phyloP scores from a whole-genome alignment of 2,113 vertebrate genomes.

The Triplophysa siluroides region DNA sequence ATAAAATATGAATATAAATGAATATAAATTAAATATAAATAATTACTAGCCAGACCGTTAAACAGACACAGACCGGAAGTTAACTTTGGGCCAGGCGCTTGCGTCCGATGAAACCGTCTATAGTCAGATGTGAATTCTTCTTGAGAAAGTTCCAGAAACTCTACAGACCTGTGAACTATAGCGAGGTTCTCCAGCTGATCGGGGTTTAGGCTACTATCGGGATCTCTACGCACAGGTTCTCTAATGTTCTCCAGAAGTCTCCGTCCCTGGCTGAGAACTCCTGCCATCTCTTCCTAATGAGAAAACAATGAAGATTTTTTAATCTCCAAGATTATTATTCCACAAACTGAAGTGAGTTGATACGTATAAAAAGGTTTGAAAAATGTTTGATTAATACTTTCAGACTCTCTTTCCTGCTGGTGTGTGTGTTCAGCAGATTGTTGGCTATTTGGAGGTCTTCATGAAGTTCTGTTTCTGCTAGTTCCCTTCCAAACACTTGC shows the following conservation, averaged over 20 bases:
- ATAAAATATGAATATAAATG: too few species aligned
- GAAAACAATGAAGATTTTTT: constrained; percentile 3
- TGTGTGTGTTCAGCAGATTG: constrained; percentile 42
- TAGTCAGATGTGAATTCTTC: too few species aligned
- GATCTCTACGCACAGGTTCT: constrained; percentile 79
- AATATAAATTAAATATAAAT: too few species aligned
- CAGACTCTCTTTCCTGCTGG: constrained; percentile 37
- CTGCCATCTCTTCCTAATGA: constrained; percentile 81
- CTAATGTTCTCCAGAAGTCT: constrained; percentile 82
- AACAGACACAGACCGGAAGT: too few species aligned
- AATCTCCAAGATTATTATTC: too few species aligned
- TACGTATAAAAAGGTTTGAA: background rate
- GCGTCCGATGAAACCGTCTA: too few species aligned
- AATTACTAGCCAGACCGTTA: too few species aligned
- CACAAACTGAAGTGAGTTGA: background rate
- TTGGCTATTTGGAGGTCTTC: constrained; percentile 29
- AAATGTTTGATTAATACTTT: constrained; percentile 39
- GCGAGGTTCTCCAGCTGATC: constrained; percentile 91
- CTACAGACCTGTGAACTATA: constrained; percentile 82
- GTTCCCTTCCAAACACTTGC: constrained; percentile 35
- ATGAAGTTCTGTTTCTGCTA: constrained; percentile 51
- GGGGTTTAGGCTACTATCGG: constrained; percentile 85
- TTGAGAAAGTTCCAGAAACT: constrained; percentile 31
- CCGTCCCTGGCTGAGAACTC: constrained; percentile 81
- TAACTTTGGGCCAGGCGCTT: too few species aligned